Base-by-base conservation (phyloP, 1,140 invertebrate species). In the Bombus picipes region DNA sequence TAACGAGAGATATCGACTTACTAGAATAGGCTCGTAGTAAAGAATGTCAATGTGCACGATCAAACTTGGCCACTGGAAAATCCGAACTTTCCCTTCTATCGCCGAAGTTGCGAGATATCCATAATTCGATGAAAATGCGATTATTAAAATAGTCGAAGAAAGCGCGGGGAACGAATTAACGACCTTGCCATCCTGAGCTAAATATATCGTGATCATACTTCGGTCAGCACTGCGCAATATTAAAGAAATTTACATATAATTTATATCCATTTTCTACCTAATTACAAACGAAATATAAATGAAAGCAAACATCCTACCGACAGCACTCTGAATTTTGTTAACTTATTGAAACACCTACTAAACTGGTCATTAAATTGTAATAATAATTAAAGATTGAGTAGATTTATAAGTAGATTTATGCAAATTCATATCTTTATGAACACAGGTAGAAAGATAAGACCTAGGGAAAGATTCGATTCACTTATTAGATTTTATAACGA, bases 61-160 rank as follows among this genome's bases (percentile, higher is more conserved):
- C 5, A 92, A 28, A 3, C 13, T 72, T 13, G 92, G 90, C 86
- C 91, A 93, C 3, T 32, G 0, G 43, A 84, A 89, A 8, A 94
- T 53, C 18, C 88, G 89, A 1, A 93, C 83, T 1, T 25, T 28
- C 39, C 34, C 81, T 28, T 93, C 89, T 2, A 32, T 5, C 4
- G 73, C 75, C 0, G 88, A 83, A 0, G 83, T 57, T 2, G 77
- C 92, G 6, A 94, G 47, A 47, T 90, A 92, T 18, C 81, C 84
- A 76, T 89, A 89, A 41, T 91, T 87, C 1, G 87, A 74, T 9
- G 93, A 94, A n/a, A 94, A 81, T 15, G 53, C 62, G 0, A 94
- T 32, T 1, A 74, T 9, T 9, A 88, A 4, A 28, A 94, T 81
- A 25, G 47, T 28, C 1, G 57, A 43, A 1, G 37, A 5, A 15